Evolutionary conservation across 2,113 vertebrate species (phyloP), one percentile per base, ranked within the genome.

Genomic region (Thalassarche chlororhynchos): DNA sequence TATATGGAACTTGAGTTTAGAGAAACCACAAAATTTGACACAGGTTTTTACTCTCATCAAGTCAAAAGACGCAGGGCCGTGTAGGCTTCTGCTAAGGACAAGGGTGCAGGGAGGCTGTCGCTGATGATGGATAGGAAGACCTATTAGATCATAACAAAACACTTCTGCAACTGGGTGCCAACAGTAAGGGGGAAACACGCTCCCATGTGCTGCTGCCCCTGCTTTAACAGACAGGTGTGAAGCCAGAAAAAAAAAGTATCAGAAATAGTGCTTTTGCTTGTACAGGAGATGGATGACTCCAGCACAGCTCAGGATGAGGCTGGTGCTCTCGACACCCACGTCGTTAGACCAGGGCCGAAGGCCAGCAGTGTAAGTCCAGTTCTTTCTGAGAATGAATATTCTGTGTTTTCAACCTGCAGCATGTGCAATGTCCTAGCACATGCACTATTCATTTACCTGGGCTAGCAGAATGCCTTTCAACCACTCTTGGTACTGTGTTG

Each of bases 311-410:
- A 11, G 31, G 47, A 69, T 21, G 52, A 61, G 52, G 21, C 64
- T 75, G 70, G 65, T 24, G 54, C 26, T 42, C 64, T 87, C 7
- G 14, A 58, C 25, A 94, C 78, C 52, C 88, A 51, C 4, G 2
- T 92, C 4, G 17, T 97, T 42, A 98, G 95, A 69, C 98, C 95
- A 3, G 97, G 97, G 65, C 85, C 70, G 0, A 75, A 78, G 28
- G 96, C 98, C 51, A 96, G 97, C 65, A 52, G 26, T 57, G 97
- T 98, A 97, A 89, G 96, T 77, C 57, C 46, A 25, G 12, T 42
- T 46, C 54, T 84, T 76, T 93, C 72, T 44, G 17, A 42, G n/a
- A 42, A 76, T 49, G 1, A 42, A 46, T 85, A 34, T 40, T 69
- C 8, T 54, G 32, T 65, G 46, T 55, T 74, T 80, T 69, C 49